Evolutionary conservation across 2,797 vertebrate genomes (phyloP).

Genomic region (Monodelphis domestica): DNA sequence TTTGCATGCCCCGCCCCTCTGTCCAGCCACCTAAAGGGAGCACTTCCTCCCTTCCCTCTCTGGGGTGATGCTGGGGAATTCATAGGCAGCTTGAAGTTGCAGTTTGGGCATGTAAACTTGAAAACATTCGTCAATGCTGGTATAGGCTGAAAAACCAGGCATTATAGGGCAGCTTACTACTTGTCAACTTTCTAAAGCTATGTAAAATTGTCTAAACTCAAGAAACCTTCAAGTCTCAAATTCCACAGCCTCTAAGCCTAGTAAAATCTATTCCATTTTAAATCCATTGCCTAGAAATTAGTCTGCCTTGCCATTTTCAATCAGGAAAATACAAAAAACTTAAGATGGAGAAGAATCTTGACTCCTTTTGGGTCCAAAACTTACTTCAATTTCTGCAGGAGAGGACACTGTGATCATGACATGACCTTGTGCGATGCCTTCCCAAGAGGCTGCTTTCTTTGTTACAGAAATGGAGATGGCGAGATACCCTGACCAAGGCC

Average conservation of each 20-base stretch:
- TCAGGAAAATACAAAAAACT: neutral
- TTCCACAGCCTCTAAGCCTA: neutral
- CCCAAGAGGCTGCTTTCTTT: slow-evolving; percentile 98
- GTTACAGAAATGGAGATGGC: slow-evolving; percentile 98
- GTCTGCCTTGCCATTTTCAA: neutral
- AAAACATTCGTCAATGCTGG: too few species aligned
- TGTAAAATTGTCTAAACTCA: neutral
- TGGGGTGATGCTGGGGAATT: too few species aligned
- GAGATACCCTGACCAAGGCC: slow-evolving; percentile 98
- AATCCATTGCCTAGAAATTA: fast-evolving
- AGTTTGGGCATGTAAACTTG: too few species aligned
- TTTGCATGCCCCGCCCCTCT: too few species aligned
- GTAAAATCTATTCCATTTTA: neutral
- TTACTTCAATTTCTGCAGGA: slow-evolving; percentile 93
- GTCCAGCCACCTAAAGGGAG: too few species aligned
- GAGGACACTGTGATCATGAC: slow-evolving; percentile 96
- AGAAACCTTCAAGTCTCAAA: neutral
- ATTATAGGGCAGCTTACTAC: neutral
- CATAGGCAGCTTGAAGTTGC: too few species aligned
- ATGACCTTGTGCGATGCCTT: slow-evolving; percentile 96
- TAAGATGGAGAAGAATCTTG: neutral
- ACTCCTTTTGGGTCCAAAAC: slow-evolving; percentile 64
- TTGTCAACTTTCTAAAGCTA: neutral
- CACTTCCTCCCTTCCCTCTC: too few species aligned
- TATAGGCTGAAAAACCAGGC: neutral